Conservation (phyloP, 2,797 vertebrate species). For the Menidia menidia region DNA sequence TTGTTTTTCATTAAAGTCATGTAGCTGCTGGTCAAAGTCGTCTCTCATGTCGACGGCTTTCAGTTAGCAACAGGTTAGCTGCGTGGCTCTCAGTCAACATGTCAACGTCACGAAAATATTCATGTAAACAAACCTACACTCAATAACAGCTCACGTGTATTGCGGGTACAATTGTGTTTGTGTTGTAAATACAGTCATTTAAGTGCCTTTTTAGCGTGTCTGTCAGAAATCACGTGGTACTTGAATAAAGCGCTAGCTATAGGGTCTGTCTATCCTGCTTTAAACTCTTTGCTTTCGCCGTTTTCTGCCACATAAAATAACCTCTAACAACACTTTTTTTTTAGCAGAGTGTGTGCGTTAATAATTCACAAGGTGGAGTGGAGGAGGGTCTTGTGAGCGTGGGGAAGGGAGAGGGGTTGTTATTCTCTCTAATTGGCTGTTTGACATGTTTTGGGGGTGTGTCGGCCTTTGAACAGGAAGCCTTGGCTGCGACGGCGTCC, state of each 20-base stretch:
- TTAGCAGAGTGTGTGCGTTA: conserved; percentile 22
- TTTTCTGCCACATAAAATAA: not conserved
- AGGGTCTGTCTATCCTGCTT: not conserved
- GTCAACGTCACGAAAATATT: conserved; percentile 54
- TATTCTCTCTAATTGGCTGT: conserved; percentile 63
- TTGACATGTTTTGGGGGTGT: conserved; percentile 61
- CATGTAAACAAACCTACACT: conserved; percentile 74
- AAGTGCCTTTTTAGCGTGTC: not conserved
- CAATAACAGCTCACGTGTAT: conserved; percentile 20
- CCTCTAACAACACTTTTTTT: conserved; percentile 21
- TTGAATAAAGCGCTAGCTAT: not conserved
- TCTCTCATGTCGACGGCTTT: not conserved
- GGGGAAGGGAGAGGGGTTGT: not conserved
- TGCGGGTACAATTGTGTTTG: conserved; percentile 14
- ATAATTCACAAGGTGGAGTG: conserved; percentile 39
- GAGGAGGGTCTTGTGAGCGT: not conserved
- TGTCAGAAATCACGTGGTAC: not conserved
- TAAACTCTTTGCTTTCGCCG: not conserved
- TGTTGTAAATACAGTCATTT: conserved; percentile 11
- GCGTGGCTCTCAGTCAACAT: conserved; percentile 26
- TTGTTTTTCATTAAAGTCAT: not conserved
- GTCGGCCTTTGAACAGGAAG: conserved; percentile 61
- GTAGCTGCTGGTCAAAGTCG: not conserved
- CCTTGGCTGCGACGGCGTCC: conserved; percentile 53
- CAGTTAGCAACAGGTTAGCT: conserved; percentile 8